Evolutionary conservation across 2,888 invertebrate genomes (phyloP).

Genomic region (Argynnis bischoffii): DNA sequence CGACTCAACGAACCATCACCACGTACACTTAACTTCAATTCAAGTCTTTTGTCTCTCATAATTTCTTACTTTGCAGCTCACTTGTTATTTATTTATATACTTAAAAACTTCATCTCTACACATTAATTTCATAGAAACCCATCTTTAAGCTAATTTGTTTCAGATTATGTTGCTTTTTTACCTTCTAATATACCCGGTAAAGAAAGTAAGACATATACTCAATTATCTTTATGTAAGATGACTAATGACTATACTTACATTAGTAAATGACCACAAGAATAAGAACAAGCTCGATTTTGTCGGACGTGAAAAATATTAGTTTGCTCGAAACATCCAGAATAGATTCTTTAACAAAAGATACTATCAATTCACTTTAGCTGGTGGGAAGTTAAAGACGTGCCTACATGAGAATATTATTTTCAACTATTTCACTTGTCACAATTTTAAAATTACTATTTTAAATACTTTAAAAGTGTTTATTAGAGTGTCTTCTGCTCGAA

Average conservation of each 20-base stretch:
- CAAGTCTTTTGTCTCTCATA: constrained; percentile 77
- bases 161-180: constrained; percentile 24
- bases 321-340: constrained; percentile 58
- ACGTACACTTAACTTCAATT: constrained; percentile 75
- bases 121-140: constrained; percentile 25
- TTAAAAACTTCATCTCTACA: constrained; percentile 7
- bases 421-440: background rate
- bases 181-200: constrained; percentile 46
- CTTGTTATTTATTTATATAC: constrained; percentile 9
- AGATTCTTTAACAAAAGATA: constrained; percentile 65
- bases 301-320: constrained; percentile 69
- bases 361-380: constrained; percentile 59
- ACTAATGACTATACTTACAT: constrained; percentile 67
- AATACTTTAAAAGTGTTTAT: too few species aligned
- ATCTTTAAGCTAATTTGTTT: constrained; percentile 27
- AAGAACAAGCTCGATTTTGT: constrained; percentile 65
- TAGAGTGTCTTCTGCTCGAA: background rate
- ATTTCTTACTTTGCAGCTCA: constrained; percentile 45
- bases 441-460: too few species aligned
- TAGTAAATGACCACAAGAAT: constrained; percentile 66
- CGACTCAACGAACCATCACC: constrained; percentile 74
- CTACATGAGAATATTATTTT: background rate
- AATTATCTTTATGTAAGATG: constrained; percentile 61
- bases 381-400: constrained; percentile 47
- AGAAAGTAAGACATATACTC: constrained; percentile 66